A percentile compares a stretch with the other conserved stretches of the same genome.
phyloP scores from a whole-genome alignment of 1,140 invertebrate species.

The Brachionus manjavacas region DNA sequence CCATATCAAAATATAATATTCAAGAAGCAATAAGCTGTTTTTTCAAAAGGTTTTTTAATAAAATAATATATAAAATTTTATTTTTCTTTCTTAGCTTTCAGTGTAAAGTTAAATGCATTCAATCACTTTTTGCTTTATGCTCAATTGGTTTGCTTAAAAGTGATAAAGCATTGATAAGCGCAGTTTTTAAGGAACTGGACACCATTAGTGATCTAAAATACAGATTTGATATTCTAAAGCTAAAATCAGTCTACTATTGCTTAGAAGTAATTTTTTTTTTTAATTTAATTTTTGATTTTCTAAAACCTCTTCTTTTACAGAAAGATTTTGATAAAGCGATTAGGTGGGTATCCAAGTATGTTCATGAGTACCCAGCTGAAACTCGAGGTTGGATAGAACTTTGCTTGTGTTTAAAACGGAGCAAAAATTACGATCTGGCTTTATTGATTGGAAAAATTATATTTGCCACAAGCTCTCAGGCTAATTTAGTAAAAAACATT shows the following conservation, averaged over 20 bases:
- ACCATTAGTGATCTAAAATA: constrained; percentile 29
- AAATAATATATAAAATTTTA: neutral
- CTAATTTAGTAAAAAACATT: constrained; percentile 2
- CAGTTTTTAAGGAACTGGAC: constrained; percentile 36
- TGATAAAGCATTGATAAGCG: constrained; percentile 14
- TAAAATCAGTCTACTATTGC: constrained; percentile 40
- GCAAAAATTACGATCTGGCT: constrained; percentile 26
- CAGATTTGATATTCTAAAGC: constrained; percentile 36
- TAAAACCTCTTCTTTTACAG: neutral
- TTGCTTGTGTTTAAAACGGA: constrained; percentile 28
- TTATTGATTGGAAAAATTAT: constrained; percentile 32
- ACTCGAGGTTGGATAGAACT: constrained; percentile 31
- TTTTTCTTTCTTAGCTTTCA: constrained; percentile 11
- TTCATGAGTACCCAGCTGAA: constrained; percentile 18
- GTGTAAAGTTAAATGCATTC: constrained; percentile 40
- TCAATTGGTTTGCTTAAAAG: constrained; percentile 34
- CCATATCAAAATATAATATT: constrained; percentile 40
- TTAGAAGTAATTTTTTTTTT: neutral
- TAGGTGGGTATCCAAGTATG: constrained; percentile 29
- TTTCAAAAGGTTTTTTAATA: constrained; percentile 32
- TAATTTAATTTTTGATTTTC: neutral
- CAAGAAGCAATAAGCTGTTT: constrained; percentile 39
- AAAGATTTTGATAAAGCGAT: constrained; percentile 41
- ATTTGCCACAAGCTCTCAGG: constrained; percentile 9
- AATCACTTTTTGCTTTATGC: constrained; percentile 38